Conservation (phyloP, 2,888 invertebrate species). For the Coelogynopora nodosa region DNA sequence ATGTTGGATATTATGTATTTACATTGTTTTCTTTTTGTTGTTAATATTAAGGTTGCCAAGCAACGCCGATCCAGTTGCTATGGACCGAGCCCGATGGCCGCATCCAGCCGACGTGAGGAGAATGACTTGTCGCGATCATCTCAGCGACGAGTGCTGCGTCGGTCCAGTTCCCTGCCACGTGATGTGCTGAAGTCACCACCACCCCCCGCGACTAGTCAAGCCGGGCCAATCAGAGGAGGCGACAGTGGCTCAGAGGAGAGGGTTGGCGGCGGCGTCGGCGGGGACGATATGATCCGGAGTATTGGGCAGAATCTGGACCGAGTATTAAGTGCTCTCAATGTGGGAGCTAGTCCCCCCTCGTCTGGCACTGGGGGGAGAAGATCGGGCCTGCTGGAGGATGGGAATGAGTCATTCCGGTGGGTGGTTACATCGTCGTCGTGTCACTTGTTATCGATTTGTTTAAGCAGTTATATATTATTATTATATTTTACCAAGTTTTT, state of each 20-base stretch:
- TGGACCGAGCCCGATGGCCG: background rate
- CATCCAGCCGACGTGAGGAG: background rate
- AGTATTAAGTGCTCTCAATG: background rate
- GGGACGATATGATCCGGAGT: background rate
- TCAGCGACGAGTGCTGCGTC: too few relatives aligned
- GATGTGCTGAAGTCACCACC: background rate
- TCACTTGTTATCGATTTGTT: too few relatives aligned
- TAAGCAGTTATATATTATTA: too few relatives aligned
- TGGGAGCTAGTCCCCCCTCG: background rate
- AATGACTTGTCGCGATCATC: background rate
- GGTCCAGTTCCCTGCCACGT: background rate
- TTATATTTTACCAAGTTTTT: too few relatives aligned
- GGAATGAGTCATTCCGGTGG: too few relatives aligned
- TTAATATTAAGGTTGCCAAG: background rate
- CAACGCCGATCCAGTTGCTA: background rate
- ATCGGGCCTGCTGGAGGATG: too few relatives aligned
- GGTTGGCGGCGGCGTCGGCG: background rate
- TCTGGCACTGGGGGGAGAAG: too few relatives aligned
- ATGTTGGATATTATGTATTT: too few relatives aligned
- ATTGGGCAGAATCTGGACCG: background rate
- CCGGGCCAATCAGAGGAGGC: background rate
- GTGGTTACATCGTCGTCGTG: too few relatives aligned
- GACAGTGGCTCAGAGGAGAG: background rate
- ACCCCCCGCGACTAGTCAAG: background rate
- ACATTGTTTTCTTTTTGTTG: too few relatives aligned